These are phyloP conservation scores for Morelia viridis DNA, from an alignment of 2,797 vertebrate species.

Conservation along the genomic window DNA sequence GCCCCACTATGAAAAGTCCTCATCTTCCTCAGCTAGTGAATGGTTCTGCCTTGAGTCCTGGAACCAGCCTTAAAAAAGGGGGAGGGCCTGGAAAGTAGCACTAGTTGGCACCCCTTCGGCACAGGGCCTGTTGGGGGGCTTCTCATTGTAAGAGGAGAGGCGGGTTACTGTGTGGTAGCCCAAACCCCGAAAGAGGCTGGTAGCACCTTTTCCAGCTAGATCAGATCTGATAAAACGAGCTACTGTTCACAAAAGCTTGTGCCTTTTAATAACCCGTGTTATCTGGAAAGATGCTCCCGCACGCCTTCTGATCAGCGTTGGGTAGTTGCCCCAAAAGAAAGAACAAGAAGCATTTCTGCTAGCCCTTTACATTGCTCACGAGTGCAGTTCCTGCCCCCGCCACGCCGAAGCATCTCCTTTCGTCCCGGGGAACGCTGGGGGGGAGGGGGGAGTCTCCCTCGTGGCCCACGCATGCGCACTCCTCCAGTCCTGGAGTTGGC, in stretches of 20 bases:
- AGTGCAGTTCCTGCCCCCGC: too few species aligned
- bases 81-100: constrained; percentile 76
- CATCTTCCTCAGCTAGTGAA: constrained; percentile 65
- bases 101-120: constrained; percentile 63
- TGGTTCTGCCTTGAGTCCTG: constrained; percentile 64
- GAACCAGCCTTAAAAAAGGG: constrained; percentile 79
- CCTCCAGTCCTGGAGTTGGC: too few species aligned
- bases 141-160: not conserved
- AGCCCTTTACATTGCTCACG: too few species aligned
- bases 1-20: constrained; percentile 29
- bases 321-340: not conserved
- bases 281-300: not conserved
- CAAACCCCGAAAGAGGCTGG: not conserved
- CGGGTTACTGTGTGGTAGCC: not conserved
- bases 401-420: too few species aligned
- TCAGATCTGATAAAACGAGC: not conserved
- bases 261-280: not conserved
- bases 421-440: too few species aligned
- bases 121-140: not conserved
- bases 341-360: too few species aligned
- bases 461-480: too few species aligned
- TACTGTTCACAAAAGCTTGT: not conserved
- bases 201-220: not conserved
- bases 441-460: too few species aligned
- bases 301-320: not conserved